Evolutionary conservation across 2,888 invertebrate genomes (phyloP).

Genomic region (Morinoia aosen): DNA sequence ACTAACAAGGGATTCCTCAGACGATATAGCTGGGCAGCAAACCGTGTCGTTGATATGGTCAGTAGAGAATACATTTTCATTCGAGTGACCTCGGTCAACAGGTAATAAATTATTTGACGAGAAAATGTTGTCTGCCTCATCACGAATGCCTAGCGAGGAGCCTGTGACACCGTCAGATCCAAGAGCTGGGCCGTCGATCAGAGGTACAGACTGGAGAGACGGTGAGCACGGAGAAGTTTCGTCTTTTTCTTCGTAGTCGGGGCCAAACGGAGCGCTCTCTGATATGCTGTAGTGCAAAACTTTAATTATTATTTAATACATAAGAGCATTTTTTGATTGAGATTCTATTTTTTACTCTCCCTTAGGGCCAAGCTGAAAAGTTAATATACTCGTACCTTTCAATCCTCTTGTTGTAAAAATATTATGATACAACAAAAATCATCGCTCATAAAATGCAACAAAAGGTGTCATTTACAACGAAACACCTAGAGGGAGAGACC

Average conservation of each 20-base stretch:
- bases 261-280: not conserved
- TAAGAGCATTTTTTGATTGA: not conserved
- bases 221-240: not conserved
- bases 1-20: not conserved
- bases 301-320: not conserved
- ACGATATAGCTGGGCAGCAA: not conserved
- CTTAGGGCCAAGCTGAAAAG: not conserved
- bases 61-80: not conserved
- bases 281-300: not conserved
- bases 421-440: too few species aligned
- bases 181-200: not conserved
- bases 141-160: not conserved
- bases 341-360: not conserved
- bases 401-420: too few species aligned
- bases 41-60: not conserved
- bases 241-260: not conserved
- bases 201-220: not conserved
- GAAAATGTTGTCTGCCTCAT: not conserved
- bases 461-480: too few species aligned
- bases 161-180: not conserved
- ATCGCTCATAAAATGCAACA: too few species aligned
- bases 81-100: not conserved
- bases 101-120: not conserved
- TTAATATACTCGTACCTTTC: not conserved
- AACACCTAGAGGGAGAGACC: too few species aligned